Evolutionary conservation across 2,888 invertebrate genomes (phyloP), one percentile per base, ranked within the genome.

Genomic region (Torymus aiolomorphi): DNA sequence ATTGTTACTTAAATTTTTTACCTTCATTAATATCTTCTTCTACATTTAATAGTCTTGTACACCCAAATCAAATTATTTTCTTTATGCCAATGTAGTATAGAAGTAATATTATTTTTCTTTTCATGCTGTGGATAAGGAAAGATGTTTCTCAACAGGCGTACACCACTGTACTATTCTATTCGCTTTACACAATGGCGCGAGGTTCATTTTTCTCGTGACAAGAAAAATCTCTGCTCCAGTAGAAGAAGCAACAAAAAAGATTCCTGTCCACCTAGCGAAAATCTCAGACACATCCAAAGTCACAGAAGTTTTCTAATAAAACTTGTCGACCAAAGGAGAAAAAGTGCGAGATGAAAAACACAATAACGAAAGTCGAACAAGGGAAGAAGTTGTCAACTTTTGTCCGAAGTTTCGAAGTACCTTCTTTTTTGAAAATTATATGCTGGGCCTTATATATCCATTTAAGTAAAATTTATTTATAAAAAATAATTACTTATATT

Each of bases 221-320:
- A 49, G 76, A 31, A 71, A 77, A 59, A 77, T 57, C 11, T 65
- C 42, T 57, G 2, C 24, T 42, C 62, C 31, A 18, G 52, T 42
- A 42, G 42, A 8, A 42, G 16, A 52, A 57, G 11, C 65, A 24
- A 13, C 16, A 52, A 75, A 67, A 67, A 67, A 61, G 51, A 51
- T 52, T 61, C 24, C 8, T 18, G 42, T 57, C n/a, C 24, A 61
- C 18, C n/a, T 63, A 70, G 42, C 8, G 52, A 62, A 70, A 42
- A 69, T 76, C 20, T 62, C 56, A 56, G 76, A 63, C 20, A 63
- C 54, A 76, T 70, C 31, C 24, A 57, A 31, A n/a, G 13, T 63
- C 42, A 5, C 24, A 14, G 16, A 77, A 77, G 76, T 71, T 65
- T 77, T 71, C 65, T 71, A 71, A 71, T 77, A 77, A 77, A 77